Evolutionary conservation across 2,113 vertebrate genomes (phyloP).

Genomic region (Urocitellus parryii): DNA sequence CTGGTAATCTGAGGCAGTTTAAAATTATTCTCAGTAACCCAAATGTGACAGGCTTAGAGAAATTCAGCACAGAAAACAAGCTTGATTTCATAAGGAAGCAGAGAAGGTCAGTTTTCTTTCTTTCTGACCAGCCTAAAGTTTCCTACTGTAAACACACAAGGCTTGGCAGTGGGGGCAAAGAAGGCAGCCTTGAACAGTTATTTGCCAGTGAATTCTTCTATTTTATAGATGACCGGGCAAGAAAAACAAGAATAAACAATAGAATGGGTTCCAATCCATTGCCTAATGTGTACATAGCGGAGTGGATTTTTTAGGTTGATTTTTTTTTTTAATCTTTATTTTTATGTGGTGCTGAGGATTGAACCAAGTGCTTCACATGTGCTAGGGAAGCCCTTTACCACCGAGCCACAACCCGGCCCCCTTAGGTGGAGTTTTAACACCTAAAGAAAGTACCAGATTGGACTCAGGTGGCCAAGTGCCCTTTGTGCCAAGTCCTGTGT

Average conservation of each 20-base stretch:
- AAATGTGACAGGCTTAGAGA: not conserved
- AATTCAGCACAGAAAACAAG: not conserved
- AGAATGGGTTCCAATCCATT: not conserved
- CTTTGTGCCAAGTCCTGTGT: not conserved
- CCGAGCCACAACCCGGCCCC: too few relatives aligned
- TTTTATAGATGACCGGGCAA: not conserved
- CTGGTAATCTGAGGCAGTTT: not conserved
- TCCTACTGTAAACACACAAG: not conserved
- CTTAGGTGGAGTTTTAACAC: not conserved
- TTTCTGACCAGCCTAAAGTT: not conserved
- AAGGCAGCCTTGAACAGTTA: not conserved
- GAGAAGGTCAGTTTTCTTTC: not conserved
- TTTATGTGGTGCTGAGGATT: too few relatives aligned
- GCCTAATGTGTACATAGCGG: not conserved
- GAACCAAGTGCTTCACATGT: too few relatives aligned
- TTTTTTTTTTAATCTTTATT: not conserved
- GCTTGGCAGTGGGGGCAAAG: not conserved
- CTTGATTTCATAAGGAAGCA: not conserved
- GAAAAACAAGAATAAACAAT: not conserved
- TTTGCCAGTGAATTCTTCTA: not conserved
- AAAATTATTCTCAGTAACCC: slow-evolving; percentile 13
- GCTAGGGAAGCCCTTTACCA: too few relatives aligned
- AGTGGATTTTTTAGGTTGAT: not conserved
- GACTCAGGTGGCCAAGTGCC: not conserved
- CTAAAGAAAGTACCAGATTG: too few relatives aligned